phyloP scores from a whole-genome alignment of 2,888 invertebrate species.

The Gibbula magus region DNA sequence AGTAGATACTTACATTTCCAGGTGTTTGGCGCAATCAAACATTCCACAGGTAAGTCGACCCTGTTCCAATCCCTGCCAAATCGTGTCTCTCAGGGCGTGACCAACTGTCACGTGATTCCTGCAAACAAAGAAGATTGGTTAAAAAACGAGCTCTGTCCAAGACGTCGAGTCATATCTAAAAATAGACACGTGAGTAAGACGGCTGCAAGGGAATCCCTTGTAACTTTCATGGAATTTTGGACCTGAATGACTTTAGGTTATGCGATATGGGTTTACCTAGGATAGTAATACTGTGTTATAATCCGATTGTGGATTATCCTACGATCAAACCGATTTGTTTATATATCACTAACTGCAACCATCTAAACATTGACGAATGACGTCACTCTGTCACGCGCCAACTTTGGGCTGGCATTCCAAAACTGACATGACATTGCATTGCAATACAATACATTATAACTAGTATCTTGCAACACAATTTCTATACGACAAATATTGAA shows the following conservation, averaged over 20 bases:
- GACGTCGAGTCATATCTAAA: background rate
- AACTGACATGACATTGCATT: too few relatives aligned
- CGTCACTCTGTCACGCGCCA: background rate
- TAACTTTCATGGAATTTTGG: too few relatives aligned
- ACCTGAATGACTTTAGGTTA: too few relatives aligned
- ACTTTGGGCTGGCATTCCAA: too few relatives aligned
- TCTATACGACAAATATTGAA: too few relatives aligned
- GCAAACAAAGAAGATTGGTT: background rate
- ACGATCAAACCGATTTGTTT: background rate
- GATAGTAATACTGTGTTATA: background rate
- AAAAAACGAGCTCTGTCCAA: background rate
- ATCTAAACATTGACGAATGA: background rate
- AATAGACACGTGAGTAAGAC: background rate
- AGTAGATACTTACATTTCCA: background rate
- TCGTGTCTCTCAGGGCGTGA: slow-evolving; percentile 1
- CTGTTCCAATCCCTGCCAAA: slow-evolving; percentile 18
- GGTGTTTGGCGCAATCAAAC: slow-evolving; percentile 10
- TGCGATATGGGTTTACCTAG: too few relatives aligned
- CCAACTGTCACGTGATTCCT: background rate
- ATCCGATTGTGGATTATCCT: background rate
- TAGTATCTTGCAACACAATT: too few relatives aligned
- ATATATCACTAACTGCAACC: slow-evolving; percentile 3
- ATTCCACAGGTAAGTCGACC: slow-evolving; percentile 17
- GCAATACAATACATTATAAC: too few relatives aligned
- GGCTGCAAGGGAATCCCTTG: background rate